Conservation (phyloP, 2,113 vertebrate genomes). For the Amphiprion percula region DNA sequence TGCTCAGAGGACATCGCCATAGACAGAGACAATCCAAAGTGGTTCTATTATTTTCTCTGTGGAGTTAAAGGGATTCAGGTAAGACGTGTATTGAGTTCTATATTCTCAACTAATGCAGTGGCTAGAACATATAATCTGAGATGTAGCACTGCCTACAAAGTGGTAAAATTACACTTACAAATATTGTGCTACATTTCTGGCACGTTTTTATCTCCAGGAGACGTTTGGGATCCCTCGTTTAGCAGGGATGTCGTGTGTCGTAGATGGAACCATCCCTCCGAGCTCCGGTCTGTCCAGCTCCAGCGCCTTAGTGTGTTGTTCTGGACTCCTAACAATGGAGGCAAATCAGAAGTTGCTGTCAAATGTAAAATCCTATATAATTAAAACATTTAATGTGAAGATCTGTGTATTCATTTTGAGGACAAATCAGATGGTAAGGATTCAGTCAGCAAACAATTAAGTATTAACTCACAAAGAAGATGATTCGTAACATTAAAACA, state of each 20-base stretch:
- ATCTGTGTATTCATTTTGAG: not conserved
- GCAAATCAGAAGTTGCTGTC: constrained; percentile 91
- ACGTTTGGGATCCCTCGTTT: constrained; percentile 86
- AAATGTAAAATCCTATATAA: constrained; percentile 85
- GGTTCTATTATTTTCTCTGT: constrained; percentile 98
- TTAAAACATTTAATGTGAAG: not conserved
- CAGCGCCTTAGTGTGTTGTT: constrained; percentile 96
- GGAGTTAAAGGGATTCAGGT: constrained; percentile 98
- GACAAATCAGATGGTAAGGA: not conserved
- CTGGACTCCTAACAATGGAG: constrained; percentile 90
- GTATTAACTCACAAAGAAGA: not conserved
- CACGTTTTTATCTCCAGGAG: constrained; percentile 84
- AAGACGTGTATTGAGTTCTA: constrained; percentile 43
- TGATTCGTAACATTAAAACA: not conserved
- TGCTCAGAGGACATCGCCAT: constrained; percentile 87
- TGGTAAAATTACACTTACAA: no score
- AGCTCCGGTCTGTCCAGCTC: constrained; percentile 97
- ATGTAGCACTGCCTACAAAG: not conserved
- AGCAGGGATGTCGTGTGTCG: constrained; percentile 92
- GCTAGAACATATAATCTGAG: not conserved
- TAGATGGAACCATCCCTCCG: constrained; percentile 94
- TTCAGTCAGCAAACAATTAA: not conserved
- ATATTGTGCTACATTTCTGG: not conserved
- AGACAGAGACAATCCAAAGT: constrained; percentile 91
- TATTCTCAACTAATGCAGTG: not conserved